Base-by-base conservation (phyloP, 1,140 invertebrate species). In the Oryctes rhinoceros region DNA sequence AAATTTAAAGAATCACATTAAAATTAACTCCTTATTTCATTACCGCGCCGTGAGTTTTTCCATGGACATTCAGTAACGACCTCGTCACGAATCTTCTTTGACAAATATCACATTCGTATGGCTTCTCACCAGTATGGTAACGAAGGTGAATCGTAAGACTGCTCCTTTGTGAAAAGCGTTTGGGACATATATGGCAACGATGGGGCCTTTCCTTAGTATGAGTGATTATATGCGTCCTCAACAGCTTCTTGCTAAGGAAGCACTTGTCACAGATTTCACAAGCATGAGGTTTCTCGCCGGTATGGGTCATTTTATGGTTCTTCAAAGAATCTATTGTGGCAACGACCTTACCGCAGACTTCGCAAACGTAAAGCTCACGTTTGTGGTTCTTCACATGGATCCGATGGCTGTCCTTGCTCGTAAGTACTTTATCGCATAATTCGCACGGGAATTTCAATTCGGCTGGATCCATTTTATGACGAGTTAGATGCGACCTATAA, bases 401-500 rank as follows among this genome's bases (percentile, higher is more conserved):
- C 4, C 91, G 90, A 77, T 94, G 87, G 78, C 93, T 88, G 1
- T 91, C 90, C 15, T 90, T 89, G 0, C 93, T 89, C 3, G 91
- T 92, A 83, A 95, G 95, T 0, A 90, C 89, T 78, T 92, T 92
- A 0, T 90, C 90, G 84, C 95, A 96, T 0, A 93, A 89, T 44
- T 91, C 90, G 85, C 95, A 97, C 18, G 44, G 47, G 39, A 47
- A 11, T 10, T 76, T 24, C 47, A 44, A 6, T 15, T 44, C 35
- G n/a, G 18, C 37, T 7, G 47, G 30, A n/a, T 49, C 75, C 3
- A 15, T 5, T 44, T 35, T 13, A 10, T 76, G 75, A 4, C 39
- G 11, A 3, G 39, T 11, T 1, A 49, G 18, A 10, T 76, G 75
- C 4, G 9, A 15, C 20, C 39, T 76, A 20, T 47, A 49, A 47